Base-by-base conservation (phyloP, 2,113 vertebrate genomes). In the Muntiacus reevesi region DNA sequence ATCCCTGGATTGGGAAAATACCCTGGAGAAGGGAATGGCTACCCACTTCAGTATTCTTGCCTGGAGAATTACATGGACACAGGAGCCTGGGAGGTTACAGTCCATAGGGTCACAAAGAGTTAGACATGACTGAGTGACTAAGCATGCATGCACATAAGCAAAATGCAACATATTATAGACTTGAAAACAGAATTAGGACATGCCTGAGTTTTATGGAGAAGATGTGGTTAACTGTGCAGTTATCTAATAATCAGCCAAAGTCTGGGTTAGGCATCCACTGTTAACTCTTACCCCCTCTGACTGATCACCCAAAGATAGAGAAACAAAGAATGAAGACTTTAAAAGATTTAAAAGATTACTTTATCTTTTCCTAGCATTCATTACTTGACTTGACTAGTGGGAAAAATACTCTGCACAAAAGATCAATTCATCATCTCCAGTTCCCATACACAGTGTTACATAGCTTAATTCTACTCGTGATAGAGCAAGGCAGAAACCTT, bases 181-280 rank as follows among this genome's bases (percentile, higher is more conserved):
- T 47, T 87, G 40, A 96, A 78, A 92, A 0, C 11, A 47, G 50
- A 2, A 2, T 0, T 5, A n/a, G 43, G 78, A 82, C 0, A 87
- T 60, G 47, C 76, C 27, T 87, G 96, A 60, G 0, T 0, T 96
- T 86, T 60, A 25, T 97, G 36, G 2, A 97, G 64, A 87, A 83
- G 15, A 60, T 71, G 45, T 79, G 81, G 55, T 23, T 16, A 89
- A 83, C 16, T 89, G 8, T n/a, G 33, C 14, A 90, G 85, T 87
- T 76, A 92, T 89, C 74, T 97, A 97, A 97, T 97, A 98, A 96
- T 95, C 90, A 82, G 10, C 89, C 67, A 84, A 97, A 96, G 60
- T 95, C 97, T 98, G 47, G 30, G 4, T 89, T 86, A 92, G 25
- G 7, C 28, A 95, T 97, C 87, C 40, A 82, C 16, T 25, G 19